Evolutionary conservation across 2,888 invertebrate genomes (phyloP), one percentile per base, ranked within the genome.

Genomic region (Heteromyza rotundicornis): DNA sequence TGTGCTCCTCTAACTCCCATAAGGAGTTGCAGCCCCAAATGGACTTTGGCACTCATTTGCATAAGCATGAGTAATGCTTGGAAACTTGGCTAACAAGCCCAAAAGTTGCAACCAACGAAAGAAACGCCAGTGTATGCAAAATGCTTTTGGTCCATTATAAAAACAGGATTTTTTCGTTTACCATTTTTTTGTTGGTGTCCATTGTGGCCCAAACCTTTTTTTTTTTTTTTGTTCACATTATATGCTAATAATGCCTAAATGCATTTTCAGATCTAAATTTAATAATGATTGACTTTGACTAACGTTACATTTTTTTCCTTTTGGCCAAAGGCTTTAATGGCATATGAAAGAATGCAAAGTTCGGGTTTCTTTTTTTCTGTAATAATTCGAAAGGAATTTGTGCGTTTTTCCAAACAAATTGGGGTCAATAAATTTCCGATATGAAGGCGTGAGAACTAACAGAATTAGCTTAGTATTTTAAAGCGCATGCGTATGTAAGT

Each of bases 251-350:
- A 60, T 59, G 55, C 32, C 53, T 63, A 53, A 54, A 47, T 57
- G 53, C 55, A 61, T 59, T 63, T 60, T 62, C 57, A 35, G 56
- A 60, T 58, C 55, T 44, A 22, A 61, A 60, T 61, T 47, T 61
- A 62, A 63, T 63, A 65, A 62, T 65, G 59, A 65, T 65, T 65
- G 65, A 63, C 59, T 65, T 61, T 62, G 63, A 63, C 63, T 65
- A 63, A 64, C 64, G 57, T 60, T 59, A 57, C 50, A 44, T 49
- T 57, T 58, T 56, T 62, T 64, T 57, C 53, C 60, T 23, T 36
- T 7, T 47, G 47, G 17, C 7, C 16, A n/a, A 40, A 32, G 32
- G 32, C 12, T 32, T 32, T 32, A 32, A 12, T 32, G 32, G 12
- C 5, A 8, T 32, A 12, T 32, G 17, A 54, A 56, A 20, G 59